These are phyloP conservation scores for Microtus californicus DNA, from an alignment of 2,797 vertebrate genomes.

Conservation along the genomic window DNA sequence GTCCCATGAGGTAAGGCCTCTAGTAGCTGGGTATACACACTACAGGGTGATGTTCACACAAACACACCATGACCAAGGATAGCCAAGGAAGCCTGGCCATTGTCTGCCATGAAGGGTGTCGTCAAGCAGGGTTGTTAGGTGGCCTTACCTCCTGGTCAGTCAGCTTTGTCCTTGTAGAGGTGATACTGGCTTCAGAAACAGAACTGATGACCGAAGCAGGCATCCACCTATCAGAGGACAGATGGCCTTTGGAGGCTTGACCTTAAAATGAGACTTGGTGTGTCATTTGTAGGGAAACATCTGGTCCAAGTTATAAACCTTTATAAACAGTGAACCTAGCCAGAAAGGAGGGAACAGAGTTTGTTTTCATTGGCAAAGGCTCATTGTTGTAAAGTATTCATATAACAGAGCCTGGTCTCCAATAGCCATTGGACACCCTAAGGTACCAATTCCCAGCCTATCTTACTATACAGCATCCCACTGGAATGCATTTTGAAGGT, in stretches of 20 bases:
- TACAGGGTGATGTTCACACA: fast-evolving
- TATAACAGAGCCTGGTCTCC: neutral
- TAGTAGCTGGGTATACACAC: fast-evolving
- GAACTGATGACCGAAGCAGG: neutral
- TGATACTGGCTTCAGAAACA: neutral
- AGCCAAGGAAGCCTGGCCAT: neutral
- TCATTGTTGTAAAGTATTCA: neutral
- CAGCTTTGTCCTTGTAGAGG: neutral
- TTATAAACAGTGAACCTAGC: fast-evolving
- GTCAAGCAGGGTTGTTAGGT: no score
- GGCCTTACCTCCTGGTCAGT: neutral
- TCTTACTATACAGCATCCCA: neutral
- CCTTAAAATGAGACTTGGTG: neutral
- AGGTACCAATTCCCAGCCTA: no score
- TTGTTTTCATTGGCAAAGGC: neutral
- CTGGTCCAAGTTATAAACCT: neutral
- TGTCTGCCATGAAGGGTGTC: neutral
- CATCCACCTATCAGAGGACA: neutral
- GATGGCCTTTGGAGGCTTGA: neutral
- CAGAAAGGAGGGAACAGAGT: neutral
- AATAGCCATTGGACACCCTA: neutral
- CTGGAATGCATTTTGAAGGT: neutral
- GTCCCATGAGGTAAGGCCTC: constrained; percentile 93
- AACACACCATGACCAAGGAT: fast-evolving
- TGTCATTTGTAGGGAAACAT: fast-evolving